phyloP scores from a whole-genome alignment of 2,888 invertebrate genomes.

The Furcula furcula region DNA sequence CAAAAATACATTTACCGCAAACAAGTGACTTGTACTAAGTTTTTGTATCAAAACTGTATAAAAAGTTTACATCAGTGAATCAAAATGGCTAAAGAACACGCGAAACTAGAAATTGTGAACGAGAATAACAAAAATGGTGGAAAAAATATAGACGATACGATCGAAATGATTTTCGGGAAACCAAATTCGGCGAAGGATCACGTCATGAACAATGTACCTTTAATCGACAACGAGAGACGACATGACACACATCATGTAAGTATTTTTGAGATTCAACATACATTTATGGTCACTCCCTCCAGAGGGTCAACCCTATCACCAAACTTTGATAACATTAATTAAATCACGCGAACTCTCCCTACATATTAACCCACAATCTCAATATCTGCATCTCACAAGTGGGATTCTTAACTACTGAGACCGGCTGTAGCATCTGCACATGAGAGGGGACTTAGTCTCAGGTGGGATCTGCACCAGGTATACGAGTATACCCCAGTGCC shows the following conservation, averaged over 20 bases:
- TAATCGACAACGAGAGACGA: constrained; percentile 38
- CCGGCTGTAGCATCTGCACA: too few species aligned
- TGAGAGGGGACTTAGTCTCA: too few species aligned
- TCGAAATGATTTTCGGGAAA: constrained; percentile 61
- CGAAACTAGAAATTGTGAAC: constrained; percentile 37
- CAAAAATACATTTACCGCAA: not conserved
- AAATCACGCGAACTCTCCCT: too few species aligned
- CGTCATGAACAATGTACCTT: constrained; percentile 32
- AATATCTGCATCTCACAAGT: too few species aligned
- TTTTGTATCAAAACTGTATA: constrained; percentile 11
- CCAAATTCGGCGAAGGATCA: constrained; percentile 36
- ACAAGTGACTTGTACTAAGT: not conserved
- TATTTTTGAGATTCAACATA: not conserved
- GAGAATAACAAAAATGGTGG: constrained; percentile 32
- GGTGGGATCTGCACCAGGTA: too few species aligned
- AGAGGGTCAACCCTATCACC: too few species aligned
- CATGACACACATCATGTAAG: constrained; percentile 31
- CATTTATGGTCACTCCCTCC: too few species aligned
- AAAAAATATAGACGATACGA: constrained; percentile 40
- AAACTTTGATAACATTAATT: too few species aligned
- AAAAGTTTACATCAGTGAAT: not conserved
- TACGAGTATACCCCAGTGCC: too few species aligned
- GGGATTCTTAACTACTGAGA: too few species aligned
- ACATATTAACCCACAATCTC: too few species aligned
- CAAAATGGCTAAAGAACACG: constrained; percentile 34